phyloP scores from a whole-genome alignment of 2,888 invertebrate species.

The Rhagium mordax region DNA sequence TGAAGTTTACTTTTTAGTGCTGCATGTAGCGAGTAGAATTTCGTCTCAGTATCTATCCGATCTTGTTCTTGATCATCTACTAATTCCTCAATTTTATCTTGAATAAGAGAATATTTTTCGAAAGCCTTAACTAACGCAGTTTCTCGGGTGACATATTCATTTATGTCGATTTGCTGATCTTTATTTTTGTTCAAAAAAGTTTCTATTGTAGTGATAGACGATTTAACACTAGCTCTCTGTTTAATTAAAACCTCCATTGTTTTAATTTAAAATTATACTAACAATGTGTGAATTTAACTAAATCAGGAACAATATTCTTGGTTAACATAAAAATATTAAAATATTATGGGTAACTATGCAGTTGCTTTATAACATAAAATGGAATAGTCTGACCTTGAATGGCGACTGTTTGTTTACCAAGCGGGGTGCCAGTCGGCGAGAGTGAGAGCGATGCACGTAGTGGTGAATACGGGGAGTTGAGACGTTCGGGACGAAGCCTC shows the following conservation, averaged over 20 bases:
- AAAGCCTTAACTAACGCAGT: neutral
- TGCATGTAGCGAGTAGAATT: constrained; percentile 6
- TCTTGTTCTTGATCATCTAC: neutral
- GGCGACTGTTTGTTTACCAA: neutral
- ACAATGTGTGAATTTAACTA: neutral
- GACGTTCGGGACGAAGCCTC: neutral
- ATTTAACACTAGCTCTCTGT: neutral
- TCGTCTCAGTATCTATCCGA: neutral
- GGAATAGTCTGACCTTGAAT: neutral
- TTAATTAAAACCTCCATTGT: neutral
- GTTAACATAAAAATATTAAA: neutral
- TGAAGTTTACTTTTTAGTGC: constrained; percentile 7
- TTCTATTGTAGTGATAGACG: neutral
- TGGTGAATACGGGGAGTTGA: neutral
- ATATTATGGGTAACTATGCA: neutral
- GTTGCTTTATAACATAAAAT: neutral
- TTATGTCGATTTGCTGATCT: neutral
- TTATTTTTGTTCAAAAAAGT: neutral
- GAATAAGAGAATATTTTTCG: neutral
- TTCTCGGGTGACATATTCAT: constrained; percentile 3
- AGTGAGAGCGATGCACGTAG: neutral
- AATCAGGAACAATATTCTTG: neutral
- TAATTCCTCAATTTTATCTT: constrained; percentile 9
- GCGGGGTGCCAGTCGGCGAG: neutral
- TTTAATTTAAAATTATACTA: neutral